Evolutionary conservation across 2,113 vertebrate genomes (phyloP).

Genomic region (Carettochelys insculpta): DNA sequence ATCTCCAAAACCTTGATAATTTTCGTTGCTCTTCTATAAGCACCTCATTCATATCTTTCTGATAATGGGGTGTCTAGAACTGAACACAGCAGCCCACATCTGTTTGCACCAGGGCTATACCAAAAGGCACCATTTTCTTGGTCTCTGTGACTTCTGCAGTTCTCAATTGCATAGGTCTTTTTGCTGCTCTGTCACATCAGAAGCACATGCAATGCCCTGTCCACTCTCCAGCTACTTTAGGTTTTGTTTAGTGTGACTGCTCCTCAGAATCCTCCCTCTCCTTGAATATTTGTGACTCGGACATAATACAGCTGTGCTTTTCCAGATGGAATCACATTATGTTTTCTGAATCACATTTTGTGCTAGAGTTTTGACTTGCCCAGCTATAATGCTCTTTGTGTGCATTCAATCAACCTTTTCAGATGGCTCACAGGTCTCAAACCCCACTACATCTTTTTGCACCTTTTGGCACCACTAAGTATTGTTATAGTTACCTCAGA

Average conservation of each 20-base stretch:
- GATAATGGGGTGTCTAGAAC: not conserved
- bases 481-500: not conserved
- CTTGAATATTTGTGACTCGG: not conserved
- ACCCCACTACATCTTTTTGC: not conserved
- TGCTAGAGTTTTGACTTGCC: slow-evolving; percentile 22
- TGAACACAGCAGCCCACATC: not conserved
- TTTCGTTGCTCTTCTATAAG: not conserved
- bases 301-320: not conserved
- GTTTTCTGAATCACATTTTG: not conserved
- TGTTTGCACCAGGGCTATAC: not conserved
- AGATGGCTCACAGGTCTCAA: not conserved
- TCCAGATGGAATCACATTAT: not conserved
- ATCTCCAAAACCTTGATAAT: not conserved
- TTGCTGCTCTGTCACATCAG: slow-evolving; percentile 20
- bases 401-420: not conserved
- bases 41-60: not conserved
- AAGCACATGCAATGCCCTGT: slow-evolving; percentile 4
- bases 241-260: not conserved
- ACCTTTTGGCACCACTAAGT: not conserved
- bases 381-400: not conserved
- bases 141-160: slow-evolving; percentile 20
- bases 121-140: not conserved
- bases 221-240: slow-evolving; percentile 17
- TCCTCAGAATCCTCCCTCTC: not conserved
- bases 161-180: slow-evolving; percentile 9